These are phyloP conservation scores for Rhodophaea formosa DNA, from an alignment of 2,888 invertebrate species.

Conservation along the genomic window DNA sequence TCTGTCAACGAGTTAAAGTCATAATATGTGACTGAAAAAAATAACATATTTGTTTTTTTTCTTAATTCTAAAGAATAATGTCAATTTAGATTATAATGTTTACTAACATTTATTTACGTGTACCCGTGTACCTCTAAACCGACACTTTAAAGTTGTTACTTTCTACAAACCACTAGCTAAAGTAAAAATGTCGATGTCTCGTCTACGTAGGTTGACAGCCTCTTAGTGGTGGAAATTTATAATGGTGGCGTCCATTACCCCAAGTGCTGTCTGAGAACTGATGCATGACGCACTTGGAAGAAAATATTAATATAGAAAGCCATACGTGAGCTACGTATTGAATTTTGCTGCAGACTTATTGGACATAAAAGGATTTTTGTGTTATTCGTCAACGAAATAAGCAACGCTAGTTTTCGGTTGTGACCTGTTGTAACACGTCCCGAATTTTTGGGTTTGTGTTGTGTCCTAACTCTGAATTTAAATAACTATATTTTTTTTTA, in stretches of 20 bases:
- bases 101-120: no score
- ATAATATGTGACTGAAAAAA: no score
- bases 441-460: background rate
- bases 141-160: no score
- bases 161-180: constrained; percentile 10
- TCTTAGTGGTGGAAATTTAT: constrained; percentile 72
- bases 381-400: constrained; percentile 6
- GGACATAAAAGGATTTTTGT: constrained; percentile 10
- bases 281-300: constrained; percentile 62
- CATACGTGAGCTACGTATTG: constrained; percentile 14
- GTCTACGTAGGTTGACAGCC: constrained; percentile 55
- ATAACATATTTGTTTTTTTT: no score
- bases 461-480: no score
- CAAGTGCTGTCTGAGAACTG: constrained; percentile 57
- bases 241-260: constrained; percentile 72
- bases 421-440: background rate
- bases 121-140: no score
- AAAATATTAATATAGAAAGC: constrained; percentile 45
- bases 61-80: no score
- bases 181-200: constrained; percentile 62
- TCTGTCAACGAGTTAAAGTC: no score
- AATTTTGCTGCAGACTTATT: background rate
- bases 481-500: no score
- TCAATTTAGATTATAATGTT: no score
- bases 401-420: background rate